Base-by-base conservation (phyloP, 1,140 invertebrate species). In the Bombus sylvicola region DNA sequence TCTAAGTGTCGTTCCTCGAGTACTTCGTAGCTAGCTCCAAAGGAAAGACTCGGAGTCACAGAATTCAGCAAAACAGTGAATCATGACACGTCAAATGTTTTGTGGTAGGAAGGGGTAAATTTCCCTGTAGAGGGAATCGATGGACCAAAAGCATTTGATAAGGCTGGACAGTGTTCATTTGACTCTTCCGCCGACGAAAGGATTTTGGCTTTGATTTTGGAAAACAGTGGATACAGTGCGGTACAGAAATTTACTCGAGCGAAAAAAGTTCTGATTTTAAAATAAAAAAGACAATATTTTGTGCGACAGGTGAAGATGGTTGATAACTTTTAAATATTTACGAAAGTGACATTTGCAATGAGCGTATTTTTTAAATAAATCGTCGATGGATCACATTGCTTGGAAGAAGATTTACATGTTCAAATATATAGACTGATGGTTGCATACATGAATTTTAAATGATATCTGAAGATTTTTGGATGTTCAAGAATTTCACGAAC, bases 101-200 rank as follows among this genome's bases (percentile, higher is more conserved):
- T 37, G 71, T 86, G 75, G 37, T 62, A 81, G 68, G 69, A 87
- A 75, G 37, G 57, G 81, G 39, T 53, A 41, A 69, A 34, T 39
- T 37, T 75, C 8, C 47, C 10, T 18, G 37, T 74, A 28, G 74
- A 62, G 75, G 41, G 34, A 88, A 76, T 66, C 76, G 64, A 78
- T 53, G 80, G 31, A 79, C 47, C 62, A 57, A 47, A 31, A 22
- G 22, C 18, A n/a, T 71, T 31, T 73, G 81, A 89, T 84, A 78
- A 83, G 62, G 74, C 68, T 53, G 75, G 71, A 74, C 68, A 77
- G 84, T 75, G 64, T n/a, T 79, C 69, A n/a, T 53, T 41, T 66
- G 25, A 37, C 18, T 53, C 68, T 62, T 57, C 39, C 80, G 28
- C 39, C 3, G 10, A 25, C 0, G 31, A 31, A 9, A 28, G 47